Evolutionary conservation across 2,113 vertebrate species (phyloP).

Genomic region (Dendropsophus ebraccatus): DNA sequence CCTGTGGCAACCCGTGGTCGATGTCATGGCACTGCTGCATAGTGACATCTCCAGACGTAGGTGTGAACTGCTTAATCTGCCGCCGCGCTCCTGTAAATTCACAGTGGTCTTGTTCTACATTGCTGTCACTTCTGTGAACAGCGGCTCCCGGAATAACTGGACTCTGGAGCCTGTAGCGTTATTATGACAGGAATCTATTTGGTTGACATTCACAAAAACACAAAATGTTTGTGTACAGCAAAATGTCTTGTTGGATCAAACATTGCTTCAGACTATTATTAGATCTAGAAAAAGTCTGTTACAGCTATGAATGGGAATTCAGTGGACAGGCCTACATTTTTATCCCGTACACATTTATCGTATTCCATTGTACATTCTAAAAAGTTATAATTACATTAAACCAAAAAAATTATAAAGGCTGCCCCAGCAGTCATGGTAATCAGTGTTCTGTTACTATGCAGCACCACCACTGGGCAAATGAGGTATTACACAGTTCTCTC

Average conservation of each 20-base stretch:
- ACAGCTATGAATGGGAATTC: not conserved
- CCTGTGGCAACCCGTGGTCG: not conserved
- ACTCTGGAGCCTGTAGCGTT: not conserved
- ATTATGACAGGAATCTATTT: constrained; percentile 5
- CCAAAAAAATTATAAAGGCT: too few species aligned
- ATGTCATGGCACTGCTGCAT: not conserved
- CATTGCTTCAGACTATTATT: not conserved
- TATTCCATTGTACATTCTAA: too few species aligned
- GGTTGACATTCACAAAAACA: constrained; percentile 2
- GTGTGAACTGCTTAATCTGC: not conserved
- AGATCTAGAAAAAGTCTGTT: not conserved
- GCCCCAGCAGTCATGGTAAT: too few species aligned
- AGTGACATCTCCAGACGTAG: not conserved
- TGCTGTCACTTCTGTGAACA: not conserved
- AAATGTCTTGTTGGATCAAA: not conserved
- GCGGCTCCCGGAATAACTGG: not conserved
- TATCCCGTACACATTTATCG: too few species aligned
- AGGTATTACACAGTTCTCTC: too few species aligned
- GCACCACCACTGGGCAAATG: too few species aligned
- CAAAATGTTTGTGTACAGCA: not conserved
- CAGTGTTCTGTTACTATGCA: too few species aligned
- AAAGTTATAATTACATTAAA: too few species aligned
- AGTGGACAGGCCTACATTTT: not conserved
- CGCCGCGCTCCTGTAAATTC: not conserved
- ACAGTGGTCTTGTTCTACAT: constrained; percentile 2